Base-by-base conservation (phyloP, 2,113 vertebrate species). In the Myrmecobius fasciatus region DNA sequence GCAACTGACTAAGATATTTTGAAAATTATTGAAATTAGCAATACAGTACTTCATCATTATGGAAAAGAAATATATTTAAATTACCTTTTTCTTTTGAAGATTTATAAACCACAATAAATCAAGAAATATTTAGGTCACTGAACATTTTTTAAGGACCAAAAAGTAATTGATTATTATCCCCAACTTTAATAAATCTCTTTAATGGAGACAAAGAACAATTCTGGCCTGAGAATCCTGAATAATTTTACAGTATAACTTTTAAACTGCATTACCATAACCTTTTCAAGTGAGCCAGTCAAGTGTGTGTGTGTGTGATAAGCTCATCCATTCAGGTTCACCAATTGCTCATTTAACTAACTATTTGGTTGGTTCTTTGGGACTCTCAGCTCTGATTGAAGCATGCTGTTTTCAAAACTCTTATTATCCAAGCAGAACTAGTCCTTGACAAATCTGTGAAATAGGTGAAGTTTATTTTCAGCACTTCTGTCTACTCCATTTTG, bases 11-110 rank as follows among this genome's bases (percentile, higher is more conserved):
- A 83, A 95, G 94, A 90, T 91, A 92, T 52, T 92, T 75, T 92
- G 95, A 91, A 93, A 96, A 95, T 95, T 90, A 93, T 60, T 94
- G 56, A 96, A 96, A 96, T 96, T 89, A 97, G 91, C 48, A 91
- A 93, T 54, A 94, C 75, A 91, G 36, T 75, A 52, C 95, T 97
- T 95, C 89, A 89, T 43, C 25, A 75, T 94, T 75, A 92, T 92
- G 95, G 89, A 53, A 88, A 91, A 95, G 53, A 90, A 88, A 9
- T 88, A 83, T 93, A 94, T 95, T 97, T 93, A 91, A 97, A 96
- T 95, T 93, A 90, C 92, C 91, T 10, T 93, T 92, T 96, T 54
- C 91, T 97, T 94, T 67, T 94, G n/a, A 92, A 93, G 12, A 25
- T 95, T 75, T 97, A 56, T 93, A 67, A 56, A 91, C 95, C 6